A percentile compares a stretch with the other conserved stretches of the same genome.
phyloP scores from a whole-genome alignment of 2,113 vertebrate genomes.

The Mustela nigripes region DNA sequence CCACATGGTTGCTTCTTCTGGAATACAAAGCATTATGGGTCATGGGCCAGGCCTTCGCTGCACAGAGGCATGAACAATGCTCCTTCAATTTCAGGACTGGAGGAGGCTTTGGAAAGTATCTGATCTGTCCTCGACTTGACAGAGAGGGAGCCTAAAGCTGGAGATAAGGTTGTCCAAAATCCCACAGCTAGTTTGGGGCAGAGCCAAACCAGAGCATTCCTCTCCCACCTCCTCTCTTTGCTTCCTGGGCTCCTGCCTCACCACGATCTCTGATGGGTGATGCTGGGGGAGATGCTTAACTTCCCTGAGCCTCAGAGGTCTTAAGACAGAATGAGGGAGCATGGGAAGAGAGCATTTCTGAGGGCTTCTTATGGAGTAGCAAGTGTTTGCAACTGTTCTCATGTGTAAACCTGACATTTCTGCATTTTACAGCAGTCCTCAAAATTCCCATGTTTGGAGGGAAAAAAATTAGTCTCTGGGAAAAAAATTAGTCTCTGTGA shows the following conservation, averaged over 20 bases:
- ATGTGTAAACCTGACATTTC: slow-evolving; percentile 30
- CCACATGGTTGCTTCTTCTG: not conserved
- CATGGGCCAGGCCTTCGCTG: not conserved
- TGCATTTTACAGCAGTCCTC: not conserved
- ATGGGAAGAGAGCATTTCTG: not conserved
- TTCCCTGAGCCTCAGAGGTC: not conserved
- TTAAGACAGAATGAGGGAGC: not conserved
- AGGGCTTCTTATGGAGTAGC: not conserved
- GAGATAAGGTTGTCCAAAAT: not conserved
- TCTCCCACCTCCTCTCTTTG: not conserved
- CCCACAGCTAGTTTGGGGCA: not conserved
- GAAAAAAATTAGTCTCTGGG: not conserved
- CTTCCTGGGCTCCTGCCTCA: not conserved
- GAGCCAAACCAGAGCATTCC: not conserved
- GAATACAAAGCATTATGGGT: not conserved
- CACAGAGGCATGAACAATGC: not conserved
- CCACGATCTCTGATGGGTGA: not conserved
- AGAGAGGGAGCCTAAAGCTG: not conserved
- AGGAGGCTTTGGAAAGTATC: not conserved
- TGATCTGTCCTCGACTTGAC: not conserved
- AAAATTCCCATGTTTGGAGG: not conserved
- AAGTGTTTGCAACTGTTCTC: slow-evolving; percentile 28
- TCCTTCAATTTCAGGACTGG: not conserved
- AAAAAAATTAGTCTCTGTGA: slow-evolving; percentile 1
- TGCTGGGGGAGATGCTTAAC: not conserved